Base-by-base conservation (phyloP, 2,797 vertebrate genomes). In the Macroramphosus scolopax region DNA sequence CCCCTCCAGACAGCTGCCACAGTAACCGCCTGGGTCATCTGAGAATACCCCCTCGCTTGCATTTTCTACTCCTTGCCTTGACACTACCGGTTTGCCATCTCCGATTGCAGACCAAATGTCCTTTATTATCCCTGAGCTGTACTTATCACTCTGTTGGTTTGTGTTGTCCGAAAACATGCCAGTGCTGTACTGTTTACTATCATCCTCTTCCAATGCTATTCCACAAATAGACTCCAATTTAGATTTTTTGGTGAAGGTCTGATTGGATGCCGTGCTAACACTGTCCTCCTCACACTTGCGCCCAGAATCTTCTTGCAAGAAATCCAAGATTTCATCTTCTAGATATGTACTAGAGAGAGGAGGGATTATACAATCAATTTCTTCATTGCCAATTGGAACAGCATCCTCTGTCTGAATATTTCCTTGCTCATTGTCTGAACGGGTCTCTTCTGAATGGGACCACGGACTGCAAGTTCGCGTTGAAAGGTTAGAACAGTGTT, bases 401-500 rank as follows among this genome's bases (percentile, higher is more conserved):
- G 90, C 86, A 66, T 98, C 95, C 80, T 99, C 96, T 43, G 90
- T 83, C 17, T 83, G 93, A 85, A 90, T 84, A 60, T 85, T 90
- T 56, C 92, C 84, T 64, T 93, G 93, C 89, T 98, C 97, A 15
- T 94, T 98, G 86, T 99, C 96, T 11, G 97, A 99, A 65, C 96
- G 93, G 14, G 95, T 96, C 91, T 98, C 96, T 87, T 99, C 97
- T 0, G 97, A 99, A 84, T 99, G 95, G 59, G 96, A 99, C 96
- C 95, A 99, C 5, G 97, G 96, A 86, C 97, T 99, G 89, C 97
- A 98, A 55, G 96, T 99, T 89, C 97, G 92, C 1, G 97, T 99
- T 77, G 97, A 99, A 86, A 99, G 91, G 87, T 96, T 99, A 71
- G 97, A 99, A 94, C 95, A 99, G 89, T 97, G 95, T 94, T 98